Evolutionary conservation across 2,888 invertebrate species (phyloP).

Genomic region (Carcina quercana): DNA sequence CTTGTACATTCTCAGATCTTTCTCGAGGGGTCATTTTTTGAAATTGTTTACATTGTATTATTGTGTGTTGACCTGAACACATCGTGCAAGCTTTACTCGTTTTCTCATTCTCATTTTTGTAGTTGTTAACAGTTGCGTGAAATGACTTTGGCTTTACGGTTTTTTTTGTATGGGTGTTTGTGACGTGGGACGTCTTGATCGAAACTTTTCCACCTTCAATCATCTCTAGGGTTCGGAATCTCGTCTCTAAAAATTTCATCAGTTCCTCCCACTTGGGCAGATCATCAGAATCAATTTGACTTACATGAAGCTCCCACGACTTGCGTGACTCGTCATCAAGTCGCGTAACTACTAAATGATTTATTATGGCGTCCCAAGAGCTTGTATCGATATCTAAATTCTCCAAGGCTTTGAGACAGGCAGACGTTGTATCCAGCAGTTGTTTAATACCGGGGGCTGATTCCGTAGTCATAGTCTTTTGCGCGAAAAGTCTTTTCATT

Average conservation of each 20-base stretch:
- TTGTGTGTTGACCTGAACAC: conserved; percentile 19
- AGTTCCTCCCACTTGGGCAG: conserved; percentile 12
- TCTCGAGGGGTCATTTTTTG: conserved; percentile 9
- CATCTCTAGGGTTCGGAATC: conserved; percentile 12
- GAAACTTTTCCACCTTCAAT: conserved; percentile 3
- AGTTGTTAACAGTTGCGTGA: conserved; percentile 5
- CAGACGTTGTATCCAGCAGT: conserved; percentile 13
- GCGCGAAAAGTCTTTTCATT: conserved; percentile 14
- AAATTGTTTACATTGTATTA: conserved; percentile 12
- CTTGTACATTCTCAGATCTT: conserved; percentile 11
- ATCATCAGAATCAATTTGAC: neutral
- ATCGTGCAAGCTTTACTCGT: conserved; percentile 15
- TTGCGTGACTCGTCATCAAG: conserved; percentile 12
- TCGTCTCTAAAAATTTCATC: conserved; percentile 8
- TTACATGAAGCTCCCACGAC: conserved; percentile 12
- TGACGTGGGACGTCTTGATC: neutral
- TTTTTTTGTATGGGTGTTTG: conserved; percentile 1
- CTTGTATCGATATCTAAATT: conserved; percentile 9
- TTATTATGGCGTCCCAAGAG: conserved; percentile 12
- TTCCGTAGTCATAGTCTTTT: conserved; percentile 11
- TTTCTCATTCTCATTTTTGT: neutral
- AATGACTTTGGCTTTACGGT: conserved; percentile 7
- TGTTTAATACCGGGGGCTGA: conserved; percentile 10
- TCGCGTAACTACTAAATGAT: conserved; percentile 11
- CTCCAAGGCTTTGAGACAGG: conserved; percentile 9